Percentiles rank a stretch among this genome's conserved stretches.
Evolutionary conservation across 2,888 invertebrate species (phyloP).

Genomic region (Pristionchus entomophagus): DNA sequence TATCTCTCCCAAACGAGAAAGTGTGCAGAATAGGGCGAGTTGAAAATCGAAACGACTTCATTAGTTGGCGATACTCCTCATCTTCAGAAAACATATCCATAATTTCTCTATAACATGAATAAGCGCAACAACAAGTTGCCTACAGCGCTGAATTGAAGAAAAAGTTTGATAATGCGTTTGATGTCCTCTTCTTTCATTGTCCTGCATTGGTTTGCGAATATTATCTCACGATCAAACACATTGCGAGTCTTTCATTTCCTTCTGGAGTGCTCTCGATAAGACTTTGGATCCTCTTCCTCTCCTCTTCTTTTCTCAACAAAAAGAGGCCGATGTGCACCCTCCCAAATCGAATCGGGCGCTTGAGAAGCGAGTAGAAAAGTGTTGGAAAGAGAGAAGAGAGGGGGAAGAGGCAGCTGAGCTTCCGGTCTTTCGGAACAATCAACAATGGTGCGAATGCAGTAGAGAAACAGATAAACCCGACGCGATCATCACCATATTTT

Average conservation of each 20-base stretch:
- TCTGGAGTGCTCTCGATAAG: background rate
- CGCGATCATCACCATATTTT: background rate
- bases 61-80: too few species aligned
- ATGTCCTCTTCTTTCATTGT: too few species aligned
- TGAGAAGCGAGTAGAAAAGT: background rate
- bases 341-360: slow-evolving; percentile 25
- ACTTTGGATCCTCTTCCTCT: background rate
- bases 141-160: too few species aligned
- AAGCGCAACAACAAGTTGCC: too few species aligned
- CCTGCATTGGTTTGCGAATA: background rate
- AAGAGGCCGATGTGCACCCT: background rate
- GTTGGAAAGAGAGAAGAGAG: background rate
- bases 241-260: background rate
- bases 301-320: slow-evolving; percentile 10
- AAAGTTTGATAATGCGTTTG: too few species aligned
- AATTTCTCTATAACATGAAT: too few species aligned
- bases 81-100: too few species aligned
- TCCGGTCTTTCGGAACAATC: slow-evolving; percentile 22
- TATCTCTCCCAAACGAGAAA: too few species aligned
- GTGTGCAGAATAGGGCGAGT: too few species aligned
- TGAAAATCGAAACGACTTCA: too few species aligned
- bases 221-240: background rate
- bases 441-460: background rate
- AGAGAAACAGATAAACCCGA: background rate
- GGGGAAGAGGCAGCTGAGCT: background rate